Conservation (phyloP, 92 coral and sea anemone genomes). For the Zoanthus gigantus region DNA sequence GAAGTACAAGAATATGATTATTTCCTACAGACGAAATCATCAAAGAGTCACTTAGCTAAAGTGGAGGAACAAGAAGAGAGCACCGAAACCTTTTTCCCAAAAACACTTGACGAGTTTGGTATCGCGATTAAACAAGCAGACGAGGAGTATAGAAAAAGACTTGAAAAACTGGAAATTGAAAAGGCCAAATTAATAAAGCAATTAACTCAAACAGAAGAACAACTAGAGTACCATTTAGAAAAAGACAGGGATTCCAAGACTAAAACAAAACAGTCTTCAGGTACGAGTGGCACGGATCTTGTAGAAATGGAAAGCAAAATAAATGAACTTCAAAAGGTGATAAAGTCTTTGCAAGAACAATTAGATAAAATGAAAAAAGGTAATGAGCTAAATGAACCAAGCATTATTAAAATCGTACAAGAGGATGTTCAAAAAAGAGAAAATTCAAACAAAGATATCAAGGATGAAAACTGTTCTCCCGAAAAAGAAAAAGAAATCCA, state of each 20-base stretch:
- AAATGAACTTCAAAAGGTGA: constrained; percentile 57
- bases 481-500: no score
- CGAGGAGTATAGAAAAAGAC: neutral
- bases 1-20: neutral
- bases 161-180: constrained; percentile 45
- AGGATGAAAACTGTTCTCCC: no score
- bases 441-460: neutral
- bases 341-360: constrained; percentile 55
- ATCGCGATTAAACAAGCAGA: neutral
- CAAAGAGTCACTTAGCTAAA: constrained; percentile 16
- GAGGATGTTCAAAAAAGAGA: constrained; percentile 56
- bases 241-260: neutral
- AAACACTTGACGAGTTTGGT: neutral
- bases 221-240: neutral
- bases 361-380: neutral
- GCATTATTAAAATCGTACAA: constrained; percentile 43
- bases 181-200: constrained; percentile 41
- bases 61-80: constrained; percentile 44
- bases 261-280: neutral
- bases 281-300: neutral
- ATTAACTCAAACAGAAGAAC: neutral
- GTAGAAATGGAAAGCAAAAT: constrained; percentile 41
- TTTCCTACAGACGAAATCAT: neutral
- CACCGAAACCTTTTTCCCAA: neutral
- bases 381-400: no score